phyloP scores from a whole-genome alignment of 2,113 vertebrate genomes.

The Cacatua alba region DNA sequence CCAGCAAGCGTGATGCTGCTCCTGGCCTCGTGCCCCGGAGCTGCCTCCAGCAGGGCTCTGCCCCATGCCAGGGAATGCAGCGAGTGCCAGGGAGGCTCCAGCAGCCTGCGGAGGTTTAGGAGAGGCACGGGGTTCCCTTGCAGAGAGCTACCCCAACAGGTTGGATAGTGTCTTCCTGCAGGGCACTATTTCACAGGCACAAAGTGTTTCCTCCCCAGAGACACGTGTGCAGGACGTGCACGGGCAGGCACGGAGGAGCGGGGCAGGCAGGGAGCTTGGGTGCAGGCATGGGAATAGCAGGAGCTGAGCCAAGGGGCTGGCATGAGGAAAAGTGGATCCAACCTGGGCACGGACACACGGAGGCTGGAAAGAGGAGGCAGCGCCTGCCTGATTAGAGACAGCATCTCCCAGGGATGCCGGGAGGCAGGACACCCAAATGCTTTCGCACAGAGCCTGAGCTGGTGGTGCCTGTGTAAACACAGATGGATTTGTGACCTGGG shows the following conservation, averaged over 20 bases:
- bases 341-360: not conserved
- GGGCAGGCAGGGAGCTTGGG: not conserved
- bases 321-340: not conserved
- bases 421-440: not conserved
- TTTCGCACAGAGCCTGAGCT: not conserved
- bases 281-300: not conserved
- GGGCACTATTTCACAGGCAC: not conserved
- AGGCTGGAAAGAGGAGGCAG: not conserved
- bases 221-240: not conserved
- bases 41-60: not conserved
- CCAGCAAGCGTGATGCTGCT: accelerated
- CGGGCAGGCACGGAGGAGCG: not conserved
- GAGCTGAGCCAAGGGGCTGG: not conserved
- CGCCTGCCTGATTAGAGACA: not conserved
- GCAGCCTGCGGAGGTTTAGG: not conserved
- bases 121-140: not conserved
- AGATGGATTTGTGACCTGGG: not conserved
- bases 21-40: not conserved
- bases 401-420: not conserved
- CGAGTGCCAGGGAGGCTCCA: not conserved
- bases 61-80: not conserved
- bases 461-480: not conserved
- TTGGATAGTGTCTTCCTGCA: not conserved
- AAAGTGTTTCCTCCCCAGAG: not conserved
- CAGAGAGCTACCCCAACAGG: not conserved